These are phyloP conservation scores for Chironomus tepperi DNA, from an alignment of 1,140 invertebrate genomes.

Conservation along the genomic window DNA sequence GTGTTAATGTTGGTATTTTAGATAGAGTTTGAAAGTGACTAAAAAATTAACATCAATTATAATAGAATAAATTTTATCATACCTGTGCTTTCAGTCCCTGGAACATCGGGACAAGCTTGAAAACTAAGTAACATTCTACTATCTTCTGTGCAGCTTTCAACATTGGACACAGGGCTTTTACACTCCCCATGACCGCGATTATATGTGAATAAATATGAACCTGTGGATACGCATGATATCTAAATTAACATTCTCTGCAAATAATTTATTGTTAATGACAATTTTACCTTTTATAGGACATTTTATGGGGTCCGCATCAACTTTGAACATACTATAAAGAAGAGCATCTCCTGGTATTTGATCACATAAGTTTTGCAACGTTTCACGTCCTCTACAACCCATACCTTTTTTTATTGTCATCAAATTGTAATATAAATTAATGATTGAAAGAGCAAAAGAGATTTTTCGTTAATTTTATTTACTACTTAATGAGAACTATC, in stretches of 20 bases:
- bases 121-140: slow-evolving; percentile 76
- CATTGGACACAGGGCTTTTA: slow-evolving; percentile 68
- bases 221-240: slow-evolving; percentile 26
- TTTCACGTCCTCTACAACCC: slow-evolving; percentile 59
- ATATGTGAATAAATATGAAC: slow-evolving; percentile 46
- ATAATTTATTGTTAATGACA: background rate
- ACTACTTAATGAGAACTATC: no score
- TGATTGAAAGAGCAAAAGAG: no score
- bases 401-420: background rate
- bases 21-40: no score
- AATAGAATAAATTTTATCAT: no score
- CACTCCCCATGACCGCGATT: slow-evolving; percentile 74
- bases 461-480: background rate
- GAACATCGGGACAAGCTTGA: slow-evolving; percentile 84
- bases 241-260: background rate
- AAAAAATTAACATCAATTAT: no score
- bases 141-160: slow-evolving; percentile 84
- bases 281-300: slow-evolving; percentile 64
- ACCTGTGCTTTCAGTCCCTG: slow-evolving; percentile 75
- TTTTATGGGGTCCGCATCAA: slow-evolving; percentile 67
- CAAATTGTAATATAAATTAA: background rate
- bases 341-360: slow-evolving; percentile 80
- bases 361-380: slow-evolving; percentile 67
- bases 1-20: background rate
- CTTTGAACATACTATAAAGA: slow-evolving; percentile 79